Evolutionary conservation across 2,797 vertebrate genomes (phyloP).

Genomic region (Margarornis squamiger): DNA sequence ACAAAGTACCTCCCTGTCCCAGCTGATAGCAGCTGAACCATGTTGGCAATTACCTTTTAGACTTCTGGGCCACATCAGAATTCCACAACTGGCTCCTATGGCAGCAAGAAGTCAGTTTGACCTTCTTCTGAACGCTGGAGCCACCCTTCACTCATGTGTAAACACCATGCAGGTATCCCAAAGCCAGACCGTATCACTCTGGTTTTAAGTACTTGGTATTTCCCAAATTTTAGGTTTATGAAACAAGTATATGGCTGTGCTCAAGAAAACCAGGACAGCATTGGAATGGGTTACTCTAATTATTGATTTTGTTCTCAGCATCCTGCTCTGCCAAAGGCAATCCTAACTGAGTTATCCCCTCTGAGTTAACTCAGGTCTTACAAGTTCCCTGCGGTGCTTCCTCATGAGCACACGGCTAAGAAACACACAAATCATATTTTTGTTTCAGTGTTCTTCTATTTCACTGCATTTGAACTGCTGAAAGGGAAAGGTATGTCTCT

Average conservation of each 20-base stretch:
- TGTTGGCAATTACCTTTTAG: not conserved
- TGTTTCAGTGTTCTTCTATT: conserved; percentile 11
- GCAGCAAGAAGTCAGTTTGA: not conserved
- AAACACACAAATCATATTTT: not conserved
- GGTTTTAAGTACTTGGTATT: not conserved
- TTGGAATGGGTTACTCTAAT: not conserved
- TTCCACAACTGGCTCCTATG: not conserved
- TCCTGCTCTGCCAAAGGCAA: conserved; percentile 30
- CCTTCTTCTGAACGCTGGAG: not conserved
- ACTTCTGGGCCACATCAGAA: not conserved
- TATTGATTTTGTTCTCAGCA: conserved; percentile 31
- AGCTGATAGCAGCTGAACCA: not conserved
- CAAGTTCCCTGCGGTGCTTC: not conserved
- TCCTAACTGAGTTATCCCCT: conserved; percentile 1
- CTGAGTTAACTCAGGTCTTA: conserved; percentile 11
- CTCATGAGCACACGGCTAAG: not conserved
- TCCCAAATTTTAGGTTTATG: not conserved
- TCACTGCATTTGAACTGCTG: conserved; percentile 14
- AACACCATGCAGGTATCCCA: not conserved
- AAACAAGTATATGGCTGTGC: not conserved
- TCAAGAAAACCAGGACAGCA: not conserved
- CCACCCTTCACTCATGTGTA: not conserved
- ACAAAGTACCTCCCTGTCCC: not conserved
- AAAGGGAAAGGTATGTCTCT: not conserved
- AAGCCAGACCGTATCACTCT: not conserved